Conservation (phyloP, 2,113 vertebrate genomes). For the Caretta caretta region DNA sequence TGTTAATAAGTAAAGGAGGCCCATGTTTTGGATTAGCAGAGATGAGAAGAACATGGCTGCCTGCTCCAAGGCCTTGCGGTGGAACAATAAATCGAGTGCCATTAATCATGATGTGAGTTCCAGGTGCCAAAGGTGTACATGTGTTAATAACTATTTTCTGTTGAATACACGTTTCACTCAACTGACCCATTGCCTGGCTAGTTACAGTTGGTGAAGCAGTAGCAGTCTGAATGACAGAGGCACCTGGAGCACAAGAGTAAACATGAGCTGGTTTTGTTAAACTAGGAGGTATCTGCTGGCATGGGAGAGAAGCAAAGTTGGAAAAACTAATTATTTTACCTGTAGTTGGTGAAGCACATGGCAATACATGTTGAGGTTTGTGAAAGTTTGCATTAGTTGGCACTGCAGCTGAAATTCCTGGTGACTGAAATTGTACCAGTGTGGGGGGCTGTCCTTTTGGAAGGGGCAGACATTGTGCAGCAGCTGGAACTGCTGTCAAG, state of each 20-base stretch:
- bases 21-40: conserved; percentile 83
- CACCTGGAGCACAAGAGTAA: conserved; percentile 44
- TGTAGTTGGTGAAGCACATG: conserved; percentile 57
- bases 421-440: conserved; percentile 71
- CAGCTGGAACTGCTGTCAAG: conserved; percentile 58
- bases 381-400: conserved; percentile 70
- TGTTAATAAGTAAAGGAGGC: conserved; percentile 70
- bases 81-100: conserved; percentile 93
- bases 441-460: conserved; percentile 73
- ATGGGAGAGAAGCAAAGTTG: conserved; percentile 58
- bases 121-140: conserved; percentile 89
- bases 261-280: conserved; percentile 67
- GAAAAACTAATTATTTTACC: conserved; percentile 70
- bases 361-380: conserved; percentile 67
- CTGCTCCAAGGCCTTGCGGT: conserved; percentile 92
- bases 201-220: conserved; percentile 58
- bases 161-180: conserved; percentile 82
- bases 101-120: conserved; percentile 95
- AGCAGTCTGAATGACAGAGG: conserved; percentile 60
- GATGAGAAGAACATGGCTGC: conserved; percentile 93
- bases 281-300: conserved; percentile 66
- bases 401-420: conserved; percentile 71
- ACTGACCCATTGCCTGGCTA: conserved; percentile 62
- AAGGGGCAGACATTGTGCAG: conserved; percentile 56
- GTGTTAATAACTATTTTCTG: conserved; percentile 96